Evolutionary conservation across 2,113 vertebrate genomes (phyloP).

Genomic region (Arvicanthis niloticus): DNA sequence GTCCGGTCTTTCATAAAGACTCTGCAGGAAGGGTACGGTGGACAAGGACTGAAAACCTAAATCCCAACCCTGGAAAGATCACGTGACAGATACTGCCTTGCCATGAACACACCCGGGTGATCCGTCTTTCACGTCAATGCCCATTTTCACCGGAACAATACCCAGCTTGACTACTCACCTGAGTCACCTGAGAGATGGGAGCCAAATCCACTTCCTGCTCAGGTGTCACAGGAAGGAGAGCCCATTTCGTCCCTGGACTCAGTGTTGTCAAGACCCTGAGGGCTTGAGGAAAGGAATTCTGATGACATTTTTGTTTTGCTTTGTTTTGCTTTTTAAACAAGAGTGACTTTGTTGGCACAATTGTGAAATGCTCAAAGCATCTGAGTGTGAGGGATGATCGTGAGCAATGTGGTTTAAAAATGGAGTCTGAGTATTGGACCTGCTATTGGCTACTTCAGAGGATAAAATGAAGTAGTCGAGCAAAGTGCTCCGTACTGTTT

Average conservation of each 20-base stretch:
- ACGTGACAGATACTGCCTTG: background rate
- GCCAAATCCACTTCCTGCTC: background rate
- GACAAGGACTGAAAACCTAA: slow-evolving; percentile 2
- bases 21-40: background rate
- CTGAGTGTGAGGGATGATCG: background rate
- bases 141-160: background rate
- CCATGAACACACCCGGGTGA: background rate
- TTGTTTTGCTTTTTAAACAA: background rate
- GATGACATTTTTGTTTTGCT: background rate
- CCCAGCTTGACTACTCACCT: background rate
- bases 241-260: background rate
- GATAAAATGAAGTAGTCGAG: background rate
- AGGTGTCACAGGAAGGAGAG: background rate
- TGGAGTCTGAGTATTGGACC: background rate
- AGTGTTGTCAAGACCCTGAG: background rate
- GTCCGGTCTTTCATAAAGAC: background rate
- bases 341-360: background rate
- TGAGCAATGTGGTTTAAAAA: background rate
- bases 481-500: background rate
- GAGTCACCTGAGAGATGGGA: background rate
- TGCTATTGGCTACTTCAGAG: background rate
- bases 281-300: background rate
- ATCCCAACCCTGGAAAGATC: background rate
- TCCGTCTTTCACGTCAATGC: background rate
- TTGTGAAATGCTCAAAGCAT: background rate